A percentile compares a stretch with the other conserved stretches of the same genome.
These are phyloP conservation scores for Pachyseris speciosa DNA, from an alignment of 64 coral and sea anemone genomes.

Conservation along the genomic window DNA sequence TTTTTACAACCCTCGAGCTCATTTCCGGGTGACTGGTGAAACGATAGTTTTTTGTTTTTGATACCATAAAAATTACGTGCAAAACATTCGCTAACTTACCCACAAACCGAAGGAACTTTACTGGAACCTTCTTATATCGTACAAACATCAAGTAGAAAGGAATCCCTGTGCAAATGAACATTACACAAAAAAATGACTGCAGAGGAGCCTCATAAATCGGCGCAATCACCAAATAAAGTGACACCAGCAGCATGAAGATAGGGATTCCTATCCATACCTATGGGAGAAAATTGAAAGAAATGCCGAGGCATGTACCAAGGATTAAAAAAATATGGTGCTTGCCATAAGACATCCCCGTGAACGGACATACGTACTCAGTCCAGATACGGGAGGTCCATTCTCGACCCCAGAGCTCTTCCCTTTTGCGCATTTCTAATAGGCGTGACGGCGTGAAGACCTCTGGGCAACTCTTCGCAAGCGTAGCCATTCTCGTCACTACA, in stretches of 20 bases:
- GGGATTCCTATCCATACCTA: conserved; percentile 51
- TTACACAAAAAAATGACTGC: conserved; percentile 36
- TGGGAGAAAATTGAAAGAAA: neutral
- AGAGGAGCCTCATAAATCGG: conserved; percentile 66
- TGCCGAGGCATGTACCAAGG: too few relatives aligned
- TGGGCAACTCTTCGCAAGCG: too few relatives aligned
- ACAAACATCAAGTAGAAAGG: conserved; percentile 57
- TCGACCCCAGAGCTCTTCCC: too few relatives aligned
- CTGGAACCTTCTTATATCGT: conserved; percentile 40
- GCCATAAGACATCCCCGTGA: too few relatives aligned
- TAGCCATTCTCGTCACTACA: too few relatives aligned
- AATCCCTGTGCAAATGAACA: conserved; percentile 49
- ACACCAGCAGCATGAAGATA: conserved; percentile 30
- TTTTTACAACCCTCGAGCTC: too few relatives aligned
- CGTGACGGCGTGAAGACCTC: too few relatives aligned
- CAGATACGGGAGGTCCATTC: too few relatives aligned
- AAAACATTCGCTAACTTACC: conserved; percentile 14
- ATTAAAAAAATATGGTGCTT: too few relatives aligned
- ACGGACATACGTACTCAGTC: too few relatives aligned
- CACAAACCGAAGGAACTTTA: conserved; percentile 8
- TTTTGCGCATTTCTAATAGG: too few relatives aligned
- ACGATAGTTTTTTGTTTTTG: neutral
- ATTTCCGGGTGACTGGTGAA: too few relatives aligned
- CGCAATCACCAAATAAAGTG: conserved; percentile 54
- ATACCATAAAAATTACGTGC: neutral